Evolutionary conservation across 2,797 vertebrate species (phyloP).

Genomic region (Alectoris magna): DNA sequence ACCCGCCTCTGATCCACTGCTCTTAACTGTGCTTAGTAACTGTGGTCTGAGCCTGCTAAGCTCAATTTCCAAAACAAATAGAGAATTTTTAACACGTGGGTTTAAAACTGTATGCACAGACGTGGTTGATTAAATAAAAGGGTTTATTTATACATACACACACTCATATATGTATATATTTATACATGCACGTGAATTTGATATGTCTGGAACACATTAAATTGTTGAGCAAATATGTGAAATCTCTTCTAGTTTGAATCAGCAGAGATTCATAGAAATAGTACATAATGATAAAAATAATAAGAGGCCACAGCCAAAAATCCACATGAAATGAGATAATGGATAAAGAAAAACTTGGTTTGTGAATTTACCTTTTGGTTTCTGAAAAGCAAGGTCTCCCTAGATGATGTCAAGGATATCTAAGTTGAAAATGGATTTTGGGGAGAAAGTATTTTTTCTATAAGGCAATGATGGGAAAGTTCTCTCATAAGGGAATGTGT

Average conservation of each 20-base stretch:
- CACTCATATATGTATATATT: neutral
- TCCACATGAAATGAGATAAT: neutral
- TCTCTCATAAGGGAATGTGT: neutral
- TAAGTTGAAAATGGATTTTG: neutral
- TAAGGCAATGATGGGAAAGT: neutral
- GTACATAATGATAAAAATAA: neutral
- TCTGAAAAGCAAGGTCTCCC: neutral
- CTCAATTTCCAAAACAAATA: conserved; percentile 1
- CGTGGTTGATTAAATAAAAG: conserved; percentile 8
- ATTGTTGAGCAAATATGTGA: neutral
- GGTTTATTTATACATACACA: neutral
- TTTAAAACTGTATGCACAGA: conserved; percentile 30
- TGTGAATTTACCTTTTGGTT: neutral
- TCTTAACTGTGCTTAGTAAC: neutral
- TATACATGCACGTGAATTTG: neutral
- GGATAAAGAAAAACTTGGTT: neutral
- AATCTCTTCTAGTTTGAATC: neutral
- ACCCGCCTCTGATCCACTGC: neutral
- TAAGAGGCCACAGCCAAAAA: neutral
- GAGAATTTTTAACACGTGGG: neutral
- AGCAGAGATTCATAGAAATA: neutral
- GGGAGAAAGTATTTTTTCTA: neutral
- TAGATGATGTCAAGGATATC: neutral
- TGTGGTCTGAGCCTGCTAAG: neutral
- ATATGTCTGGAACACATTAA: fast-evolving